Conservation (phyloP, 2,113 vertebrate species). For the Plestiodon gilberti region DNA sequence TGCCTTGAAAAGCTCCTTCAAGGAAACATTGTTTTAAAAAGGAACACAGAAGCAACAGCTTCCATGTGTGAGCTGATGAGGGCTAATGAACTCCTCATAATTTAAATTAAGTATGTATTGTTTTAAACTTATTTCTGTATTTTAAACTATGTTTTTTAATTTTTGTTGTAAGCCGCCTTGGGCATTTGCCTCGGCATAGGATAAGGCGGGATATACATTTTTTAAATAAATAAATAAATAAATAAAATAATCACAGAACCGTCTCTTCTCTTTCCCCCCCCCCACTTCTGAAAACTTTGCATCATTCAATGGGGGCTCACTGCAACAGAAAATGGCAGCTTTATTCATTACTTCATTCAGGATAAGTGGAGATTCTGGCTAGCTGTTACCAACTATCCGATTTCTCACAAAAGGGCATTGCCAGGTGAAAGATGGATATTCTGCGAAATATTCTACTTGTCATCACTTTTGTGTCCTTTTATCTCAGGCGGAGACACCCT, state of each 20-base stretch:
- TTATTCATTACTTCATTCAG: constrained; percentile 65
- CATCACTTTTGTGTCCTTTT: constrained; percentile 71
- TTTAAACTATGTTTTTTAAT: too few relatives aligned
- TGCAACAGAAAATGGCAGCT: constrained; percentile 57
- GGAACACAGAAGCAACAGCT: constrained; percentile 44
- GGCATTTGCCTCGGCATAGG: too few relatives aligned
- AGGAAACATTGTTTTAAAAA: constrained; percentile 33
- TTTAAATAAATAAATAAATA: too few relatives aligned
- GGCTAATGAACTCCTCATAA: constrained; percentile 57
- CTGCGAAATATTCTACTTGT: constrained; percentile 80
- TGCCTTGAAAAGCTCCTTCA: constrained; percentile 35
- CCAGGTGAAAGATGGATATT: constrained; percentile 81
- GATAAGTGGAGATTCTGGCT: constrained; percentile 59
- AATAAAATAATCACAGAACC: constrained; percentile 21
- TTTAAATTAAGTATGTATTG: too few relatives aligned
- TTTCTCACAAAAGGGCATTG: constrained; percentile 77
- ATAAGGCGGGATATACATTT: too few relatives aligned
- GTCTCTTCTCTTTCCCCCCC: constrained; percentile 21
- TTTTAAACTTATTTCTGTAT: too few relatives aligned
- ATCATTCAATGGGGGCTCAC: constrained; percentile 58
- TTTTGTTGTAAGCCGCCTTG: too few relatives aligned
- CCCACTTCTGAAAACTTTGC: background rate
- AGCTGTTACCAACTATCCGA: constrained; percentile 68
- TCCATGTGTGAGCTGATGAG: constrained; percentile 57
- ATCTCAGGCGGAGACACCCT: constrained; percentile 65